Evolutionary conservation across 2,797 vertebrate species (phyloP).

Genomic region (Fistularia commersonii): DNA sequence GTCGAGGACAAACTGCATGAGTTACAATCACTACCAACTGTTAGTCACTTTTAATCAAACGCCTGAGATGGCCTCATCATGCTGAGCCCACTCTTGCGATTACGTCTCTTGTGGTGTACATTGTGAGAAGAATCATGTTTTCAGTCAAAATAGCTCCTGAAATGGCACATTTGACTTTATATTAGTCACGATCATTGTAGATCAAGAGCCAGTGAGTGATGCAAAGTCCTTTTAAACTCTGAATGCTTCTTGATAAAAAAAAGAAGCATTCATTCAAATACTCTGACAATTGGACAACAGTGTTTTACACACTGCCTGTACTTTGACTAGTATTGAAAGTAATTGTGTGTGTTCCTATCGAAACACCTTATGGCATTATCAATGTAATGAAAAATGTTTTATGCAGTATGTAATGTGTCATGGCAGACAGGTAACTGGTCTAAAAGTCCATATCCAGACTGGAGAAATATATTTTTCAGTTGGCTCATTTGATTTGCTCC

Average conservation of each 20-base stretch:
- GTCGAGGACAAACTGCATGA: conserved; percentile 49
- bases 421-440: conserved; percentile 49
- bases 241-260: conserved; percentile 64
- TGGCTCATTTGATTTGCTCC: no score
- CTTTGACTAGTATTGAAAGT: conserved; percentile 62
- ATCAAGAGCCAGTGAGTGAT: conserved; percentile 70
- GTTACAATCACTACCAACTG: conserved; percentile 61
- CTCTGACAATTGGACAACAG: conserved; percentile 63
- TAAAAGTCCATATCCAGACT: no score
- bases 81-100: conserved; percentile 40
- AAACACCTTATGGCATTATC: conserved; percentile 62
- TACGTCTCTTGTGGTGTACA: conserved; percentile 54
- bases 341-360: conserved; percentile 56
- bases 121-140: conserved; percentile 72
- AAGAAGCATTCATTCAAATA: conserved; percentile 70
- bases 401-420: conserved; percentile 38
- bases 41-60: conserved; percentile 60
- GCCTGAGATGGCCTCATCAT: conserved; percentile 37
- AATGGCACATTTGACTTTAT: conserved; percentile 80
- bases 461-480: no score
- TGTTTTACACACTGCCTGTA: conserved; percentile 70
- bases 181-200: conserved; percentile 79
- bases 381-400: conserved; percentile 47
- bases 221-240: conserved; percentile 52
- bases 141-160: conserved; percentile 74